A percentile compares a stretch with the other conserved stretches of the same genome.
Conservation (phyloP, 2,797 vertebrate species). For the Sebastolobus alascanus region DNA sequence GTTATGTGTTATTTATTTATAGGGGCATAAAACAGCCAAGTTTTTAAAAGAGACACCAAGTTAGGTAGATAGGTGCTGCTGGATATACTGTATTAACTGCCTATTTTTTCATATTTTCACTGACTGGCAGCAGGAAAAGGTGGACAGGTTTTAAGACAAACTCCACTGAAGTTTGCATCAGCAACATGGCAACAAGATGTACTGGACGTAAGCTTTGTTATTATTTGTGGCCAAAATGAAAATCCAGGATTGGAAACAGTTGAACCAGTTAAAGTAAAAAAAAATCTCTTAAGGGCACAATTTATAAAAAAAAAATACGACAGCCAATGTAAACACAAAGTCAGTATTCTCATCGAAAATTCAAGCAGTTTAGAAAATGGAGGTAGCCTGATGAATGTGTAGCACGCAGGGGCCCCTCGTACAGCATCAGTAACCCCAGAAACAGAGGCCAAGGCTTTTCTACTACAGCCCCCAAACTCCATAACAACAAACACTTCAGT, state of each 20-base stretch:
- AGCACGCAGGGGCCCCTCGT: not conserved
- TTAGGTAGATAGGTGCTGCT: not conserved
- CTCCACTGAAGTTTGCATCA: not conserved
- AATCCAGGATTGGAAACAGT: not conserved
- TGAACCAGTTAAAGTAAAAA: conserved; percentile 18
- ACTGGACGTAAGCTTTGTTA: not conserved
- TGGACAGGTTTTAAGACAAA: not conserved
- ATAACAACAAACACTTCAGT: conserved; percentile 28
- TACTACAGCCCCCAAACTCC: conserved; percentile 6
- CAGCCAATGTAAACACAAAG: conserved; percentile 49
- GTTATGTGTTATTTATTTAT: no score
- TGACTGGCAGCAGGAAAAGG: not conserved
- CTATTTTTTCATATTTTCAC: conserved; percentile 13
- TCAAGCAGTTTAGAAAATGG: conserved; percentile 59
- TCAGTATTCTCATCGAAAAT: conserved; percentile 44
- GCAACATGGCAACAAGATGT: not conserved
- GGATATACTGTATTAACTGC: no score
- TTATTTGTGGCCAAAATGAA: conserved; percentile 5
- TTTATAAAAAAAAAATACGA: conserved; percentile 18
- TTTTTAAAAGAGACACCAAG: not conserved
- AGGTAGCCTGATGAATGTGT: conserved; percentile 59
- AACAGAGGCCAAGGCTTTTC: conserved; percentile 16
- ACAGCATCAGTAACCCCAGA: conserved; percentile 50
- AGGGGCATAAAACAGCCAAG: not conserved
- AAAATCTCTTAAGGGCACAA: conserved; percentile 56